phyloP scores from a whole-genome alignment of 2,888 invertebrate species.

The Dorcus parallelipipedus region DNA sequence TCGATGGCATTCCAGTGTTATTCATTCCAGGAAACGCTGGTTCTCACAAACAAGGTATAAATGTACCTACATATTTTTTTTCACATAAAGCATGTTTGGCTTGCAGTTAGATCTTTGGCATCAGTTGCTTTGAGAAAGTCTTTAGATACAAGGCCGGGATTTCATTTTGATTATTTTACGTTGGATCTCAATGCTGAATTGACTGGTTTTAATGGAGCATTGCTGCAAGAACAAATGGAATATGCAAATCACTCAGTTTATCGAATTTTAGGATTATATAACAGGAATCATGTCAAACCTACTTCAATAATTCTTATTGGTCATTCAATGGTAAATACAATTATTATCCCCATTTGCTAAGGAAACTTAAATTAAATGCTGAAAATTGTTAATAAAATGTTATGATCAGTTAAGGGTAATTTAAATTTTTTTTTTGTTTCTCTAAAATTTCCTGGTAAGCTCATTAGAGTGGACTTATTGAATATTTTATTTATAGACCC shows the following conservation, averaged over 20 bases:
- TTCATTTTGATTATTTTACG: constrained; percentile 90
- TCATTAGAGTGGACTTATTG: too few species aligned
- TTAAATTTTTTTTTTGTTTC: too few species aligned
- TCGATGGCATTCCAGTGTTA: constrained; percentile 87
- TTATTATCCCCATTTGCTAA: background rate
- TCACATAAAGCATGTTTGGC: background rate
- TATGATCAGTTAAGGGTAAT: too few species aligned
- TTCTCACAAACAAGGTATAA: constrained; percentile 79
- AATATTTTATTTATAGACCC: background rate
- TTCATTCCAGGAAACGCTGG: constrained; percentile 96
- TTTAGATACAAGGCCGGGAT: constrained; percentile 61
- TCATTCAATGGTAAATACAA: constrained; percentile 80
- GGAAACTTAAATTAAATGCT: background rate
- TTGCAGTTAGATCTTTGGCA: constrained; percentile 79
- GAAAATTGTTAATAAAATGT: too few species aligned
- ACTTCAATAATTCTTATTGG: constrained; percentile 78
- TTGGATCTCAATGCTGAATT: constrained; percentile 88
- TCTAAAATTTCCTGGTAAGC: too few species aligned
- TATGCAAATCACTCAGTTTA: constrained; percentile 69
- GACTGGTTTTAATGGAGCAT: constrained; percentile 82
- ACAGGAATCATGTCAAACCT: constrained; percentile 40
- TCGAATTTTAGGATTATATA: constrained; percentile 72
- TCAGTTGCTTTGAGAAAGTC: constrained; percentile 88
- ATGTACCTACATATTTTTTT: background rate
- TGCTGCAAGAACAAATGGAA: constrained; percentile 71